phyloP scores from a whole-genome alignment of 2,113 vertebrate species.

The Myotis lucifugus region DNA sequence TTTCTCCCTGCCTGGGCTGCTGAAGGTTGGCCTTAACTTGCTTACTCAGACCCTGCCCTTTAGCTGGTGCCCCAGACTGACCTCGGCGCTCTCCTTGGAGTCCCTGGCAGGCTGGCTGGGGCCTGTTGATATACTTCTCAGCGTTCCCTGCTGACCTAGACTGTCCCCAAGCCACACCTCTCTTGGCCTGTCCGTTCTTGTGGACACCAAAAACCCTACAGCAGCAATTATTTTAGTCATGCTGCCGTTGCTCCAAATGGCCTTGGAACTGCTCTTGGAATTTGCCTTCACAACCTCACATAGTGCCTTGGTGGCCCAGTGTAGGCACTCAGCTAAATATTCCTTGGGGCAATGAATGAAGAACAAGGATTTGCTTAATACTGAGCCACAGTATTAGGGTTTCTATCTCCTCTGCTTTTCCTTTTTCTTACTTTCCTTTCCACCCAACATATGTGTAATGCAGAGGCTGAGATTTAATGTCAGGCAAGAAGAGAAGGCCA shows the following conservation, averaged over 20 bases:
- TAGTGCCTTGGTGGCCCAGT: neutral
- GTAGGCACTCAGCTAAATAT: neutral
- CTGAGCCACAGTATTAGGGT: neutral
- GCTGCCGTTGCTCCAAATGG: slow-evolving; percentile 47
- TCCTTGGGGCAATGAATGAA: neutral
- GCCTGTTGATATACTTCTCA: neutral
- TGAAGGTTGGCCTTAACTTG: slow-evolving; percentile 56
- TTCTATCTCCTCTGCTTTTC: slow-evolving; percentile 6
- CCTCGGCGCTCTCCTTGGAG: slow-evolving; percentile 31
- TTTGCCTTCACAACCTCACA: neutral
- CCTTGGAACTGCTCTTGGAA: slow-evolving; percentile 55
- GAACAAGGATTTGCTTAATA: neutral
- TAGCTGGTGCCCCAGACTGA: slow-evolving; percentile 20
- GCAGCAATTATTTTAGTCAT: slow-evolving; percentile 44
- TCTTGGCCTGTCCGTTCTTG: slow-evolving; percentile 41
- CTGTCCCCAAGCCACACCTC: slow-evolving; percentile 1
- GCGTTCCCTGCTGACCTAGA: neutral
- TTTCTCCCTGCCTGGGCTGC: neutral
- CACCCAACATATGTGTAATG: neutral
- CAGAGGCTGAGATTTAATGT: neutral
- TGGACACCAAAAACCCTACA: slow-evolving; percentile 34
- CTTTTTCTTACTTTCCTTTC: slow-evolving; percentile 18
- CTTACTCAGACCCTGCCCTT: slow-evolving; percentile 39
- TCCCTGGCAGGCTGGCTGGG: neutral
- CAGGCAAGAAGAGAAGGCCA: neutral